Percentiles rank a stretch among this genome's conserved stretches.
These are phyloP conservation scores for Cladorhizidae sp. DNA, from an alignment of 37 sponge, comb jelly and placozoan species.

Conservation along the genomic window DNA sequence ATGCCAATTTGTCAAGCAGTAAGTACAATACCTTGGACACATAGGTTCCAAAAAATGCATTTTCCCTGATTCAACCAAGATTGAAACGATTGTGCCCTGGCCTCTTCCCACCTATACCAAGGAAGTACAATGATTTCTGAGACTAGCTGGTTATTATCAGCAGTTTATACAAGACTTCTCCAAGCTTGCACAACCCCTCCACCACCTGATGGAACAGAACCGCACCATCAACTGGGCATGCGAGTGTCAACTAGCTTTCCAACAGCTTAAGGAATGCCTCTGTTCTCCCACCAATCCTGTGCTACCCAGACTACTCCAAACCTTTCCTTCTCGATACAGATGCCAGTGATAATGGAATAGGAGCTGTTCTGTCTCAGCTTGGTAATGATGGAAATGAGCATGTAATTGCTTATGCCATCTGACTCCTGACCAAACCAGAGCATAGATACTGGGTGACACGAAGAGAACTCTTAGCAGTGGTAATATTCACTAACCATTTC, in stretches of 20 bases:
- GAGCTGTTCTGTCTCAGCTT: background rate
- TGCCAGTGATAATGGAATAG: background rate
- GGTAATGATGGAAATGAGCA: background rate
- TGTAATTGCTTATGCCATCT: background rate
- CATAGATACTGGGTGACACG: background rate
- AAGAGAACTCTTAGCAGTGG: background rate
- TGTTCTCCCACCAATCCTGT: background rate
- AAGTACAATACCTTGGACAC: background rate
- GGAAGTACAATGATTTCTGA: background rate
- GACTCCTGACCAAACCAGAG: background rate
- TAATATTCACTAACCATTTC: constrained; percentile 9
- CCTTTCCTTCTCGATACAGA: background rate
- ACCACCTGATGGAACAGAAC: background rate
- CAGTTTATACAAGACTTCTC: background rate
- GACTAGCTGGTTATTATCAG: background rate
- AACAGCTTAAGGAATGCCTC: background rate
- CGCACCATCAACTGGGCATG: constrained; percentile 12
- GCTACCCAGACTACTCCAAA: background rate
- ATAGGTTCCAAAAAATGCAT: background rate
- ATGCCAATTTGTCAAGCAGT: background rate
- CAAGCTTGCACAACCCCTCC: background rate
- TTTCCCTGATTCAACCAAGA: background rate
- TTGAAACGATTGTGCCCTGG: background rate
- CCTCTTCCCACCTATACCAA: background rate
- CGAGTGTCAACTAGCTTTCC: constrained; percentile 26